These are phyloP conservation scores for Hestina assimilis DNA, from an alignment of 1,140 invertebrate species.

Conservation along the genomic window DNA sequence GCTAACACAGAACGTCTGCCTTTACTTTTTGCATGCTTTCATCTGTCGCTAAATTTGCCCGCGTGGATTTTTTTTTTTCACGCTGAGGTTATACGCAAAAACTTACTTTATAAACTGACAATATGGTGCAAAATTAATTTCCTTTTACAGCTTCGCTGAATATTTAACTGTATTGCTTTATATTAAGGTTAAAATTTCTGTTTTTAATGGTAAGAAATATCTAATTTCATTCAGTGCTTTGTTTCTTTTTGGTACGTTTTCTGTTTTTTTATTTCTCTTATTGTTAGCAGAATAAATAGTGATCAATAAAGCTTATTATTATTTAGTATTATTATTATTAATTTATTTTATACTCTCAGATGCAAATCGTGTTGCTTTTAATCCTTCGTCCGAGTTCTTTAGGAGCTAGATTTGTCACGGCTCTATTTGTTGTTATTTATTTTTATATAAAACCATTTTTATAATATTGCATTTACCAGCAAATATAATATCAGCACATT, in stretches of 20 bases:
- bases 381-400: conserved; percentile 11
- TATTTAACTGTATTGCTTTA: not conserved
- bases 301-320: conserved; percentile 12
- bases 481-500: too few relatives aligned
- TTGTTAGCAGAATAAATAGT: too few relatives aligned
- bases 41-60: conserved; percentile 50
- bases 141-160: not conserved
- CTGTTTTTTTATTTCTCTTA: too few relatives aligned
- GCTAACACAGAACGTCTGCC: conserved; percentile 15
- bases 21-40: conserved; percentile 25
- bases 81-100: conserved; percentile 18
- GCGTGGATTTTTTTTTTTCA: conserved; percentile 36
- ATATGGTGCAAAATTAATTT: conserved; percentile 19
- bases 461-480: too few relatives aligned
- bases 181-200: not conserved
- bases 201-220: not conserved
- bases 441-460: too few relatives aligned
- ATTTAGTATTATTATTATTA: conserved; percentile 36
- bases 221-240: too few relatives aligned
- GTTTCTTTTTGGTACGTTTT: too few relatives aligned
- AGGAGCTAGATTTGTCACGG: conserved; percentile 10
- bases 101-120: conserved; percentile 16
- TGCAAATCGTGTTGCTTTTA: conserved; percentile 30
- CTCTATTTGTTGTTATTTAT: conserved; percentile 1
- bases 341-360: not conserved